These are phyloP conservation scores for Aegotheles bennettii DNA, from an alignment of 2,113 vertebrate species.

Conservation along the genomic window DNA sequence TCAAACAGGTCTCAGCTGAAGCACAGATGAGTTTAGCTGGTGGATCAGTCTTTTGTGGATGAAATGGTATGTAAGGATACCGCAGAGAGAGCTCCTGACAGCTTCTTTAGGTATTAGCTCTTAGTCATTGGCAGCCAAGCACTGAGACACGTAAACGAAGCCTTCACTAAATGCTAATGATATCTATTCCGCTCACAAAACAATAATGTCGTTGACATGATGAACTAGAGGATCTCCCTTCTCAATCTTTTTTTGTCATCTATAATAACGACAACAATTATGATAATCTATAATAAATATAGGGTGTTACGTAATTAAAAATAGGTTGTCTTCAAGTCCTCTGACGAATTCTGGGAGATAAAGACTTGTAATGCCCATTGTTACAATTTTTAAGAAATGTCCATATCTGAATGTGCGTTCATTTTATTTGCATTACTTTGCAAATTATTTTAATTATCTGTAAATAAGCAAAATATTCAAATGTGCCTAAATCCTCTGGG, in stretches of 20 bases:
- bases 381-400: not conserved
- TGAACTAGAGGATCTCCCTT: not conserved
- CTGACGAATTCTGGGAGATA: not conserved
- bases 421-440: not conserved
- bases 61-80: not conserved
- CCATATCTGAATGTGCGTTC: not conserved
- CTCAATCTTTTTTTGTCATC: not conserved
- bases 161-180: not conserved
- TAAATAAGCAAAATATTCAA: not conserved
- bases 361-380: not conserved
- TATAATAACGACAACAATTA: not conserved
- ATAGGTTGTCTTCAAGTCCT: not conserved
- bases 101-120: not conserved
- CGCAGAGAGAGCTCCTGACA: not conserved
- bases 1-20: not conserved
- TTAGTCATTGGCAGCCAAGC: not conserved
- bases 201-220: not conserved
- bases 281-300: not conserved
- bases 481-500: not conserved
- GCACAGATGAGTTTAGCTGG: not conserved
- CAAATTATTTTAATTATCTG: not conserved
- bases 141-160: not conserved
- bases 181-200: not conserved
- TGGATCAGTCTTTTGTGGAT: not conserved
- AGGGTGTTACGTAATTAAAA: not conserved